Evolutionary conservation across 2,113 vertebrate species (phyloP).

Genomic region (Spea multiplicata): DNA sequence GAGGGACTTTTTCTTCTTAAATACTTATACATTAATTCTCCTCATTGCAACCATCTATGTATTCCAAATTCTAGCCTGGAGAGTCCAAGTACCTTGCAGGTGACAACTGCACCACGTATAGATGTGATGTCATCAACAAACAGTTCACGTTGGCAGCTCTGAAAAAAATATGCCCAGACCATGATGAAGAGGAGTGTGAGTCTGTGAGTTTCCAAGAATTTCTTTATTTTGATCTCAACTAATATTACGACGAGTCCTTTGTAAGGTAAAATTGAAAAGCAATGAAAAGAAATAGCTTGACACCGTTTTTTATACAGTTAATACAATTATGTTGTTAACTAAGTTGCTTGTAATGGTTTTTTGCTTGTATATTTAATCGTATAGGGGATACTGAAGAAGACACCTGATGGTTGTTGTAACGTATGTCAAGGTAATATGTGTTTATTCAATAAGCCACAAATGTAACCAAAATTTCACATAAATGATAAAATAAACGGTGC

Average conservation of each 20-base stretch:
- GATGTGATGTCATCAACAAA: not conserved
- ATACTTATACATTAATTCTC: not conserved
- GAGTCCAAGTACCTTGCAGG: not conserved
- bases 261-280: too few species aligned
- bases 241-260: not conserved
- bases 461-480: not conserved
- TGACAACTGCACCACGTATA: slow-evolving; percentile 29
- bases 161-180: slow-evolving; percentile 8
- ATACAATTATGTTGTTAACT: not conserved
- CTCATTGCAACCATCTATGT: not conserved
- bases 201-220: slow-evolving; percentile 18
- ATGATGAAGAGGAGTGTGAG: slow-evolving; percentile 18
- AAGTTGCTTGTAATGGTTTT: not conserved
- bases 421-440: slow-evolving; percentile 32
- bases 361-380: not conserved
- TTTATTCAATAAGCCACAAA: not conserved
- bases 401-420: slow-evolving; percentile 35
- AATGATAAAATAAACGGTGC: too few species aligned
- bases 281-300: not conserved
- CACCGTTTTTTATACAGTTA: not conserved
- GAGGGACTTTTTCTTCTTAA: not conserved
- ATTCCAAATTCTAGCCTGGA: slow-evolving; percentile 20
- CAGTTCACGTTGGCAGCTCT: not conserved
- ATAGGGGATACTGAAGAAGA: not conserved
- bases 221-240: not conserved